phyloP scores from a whole-genome alignment of 2,888 invertebrate species.

The Odontothrips loti region DNA sequence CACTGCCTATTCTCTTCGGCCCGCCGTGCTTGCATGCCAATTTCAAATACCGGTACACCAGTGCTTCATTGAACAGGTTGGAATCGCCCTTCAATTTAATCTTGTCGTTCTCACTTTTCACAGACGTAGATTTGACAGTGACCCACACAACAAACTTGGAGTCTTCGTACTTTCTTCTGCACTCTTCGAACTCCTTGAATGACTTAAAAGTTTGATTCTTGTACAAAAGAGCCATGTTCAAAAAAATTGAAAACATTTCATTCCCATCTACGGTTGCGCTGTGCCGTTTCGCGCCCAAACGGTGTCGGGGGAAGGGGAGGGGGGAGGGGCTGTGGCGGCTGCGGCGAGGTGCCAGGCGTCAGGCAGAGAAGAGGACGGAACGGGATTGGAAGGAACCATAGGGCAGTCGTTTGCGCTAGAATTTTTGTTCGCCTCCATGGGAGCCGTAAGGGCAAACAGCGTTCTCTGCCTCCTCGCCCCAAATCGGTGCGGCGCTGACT shows the following conservation, averaged over 20 bases:
- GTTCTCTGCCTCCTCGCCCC: too few relatives aligned
- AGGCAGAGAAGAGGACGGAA: too few relatives aligned
- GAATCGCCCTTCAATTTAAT: neutral
- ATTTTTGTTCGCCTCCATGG: too few relatives aligned
- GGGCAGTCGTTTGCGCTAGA: too few relatives aligned
- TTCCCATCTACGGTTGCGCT: neutral
- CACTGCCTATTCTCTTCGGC: neutral
- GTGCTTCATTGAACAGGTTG: neutral
- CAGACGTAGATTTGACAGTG: neutral
- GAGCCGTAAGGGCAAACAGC: too few relatives aligned
- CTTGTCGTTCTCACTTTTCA: neutral
- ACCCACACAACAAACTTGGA: neutral
- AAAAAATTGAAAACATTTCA: neutral
- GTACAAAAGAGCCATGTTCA: neutral
- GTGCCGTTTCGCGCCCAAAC: too few relatives aligned
- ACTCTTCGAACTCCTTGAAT: neutral
- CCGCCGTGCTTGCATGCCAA: neutral
- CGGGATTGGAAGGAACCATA: too few relatives aligned
- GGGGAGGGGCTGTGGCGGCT: too few relatives aligned
- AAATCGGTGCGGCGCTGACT: too few relatives aligned
- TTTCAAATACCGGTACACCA: neutral
- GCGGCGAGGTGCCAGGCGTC: too few relatives aligned
- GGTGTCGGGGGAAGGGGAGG: too few relatives aligned
- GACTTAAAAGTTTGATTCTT: neutral
- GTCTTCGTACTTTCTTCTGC: neutral